Conservation (phyloP, 2,888 invertebrate genomes). For the Rhagium mordax region DNA sequence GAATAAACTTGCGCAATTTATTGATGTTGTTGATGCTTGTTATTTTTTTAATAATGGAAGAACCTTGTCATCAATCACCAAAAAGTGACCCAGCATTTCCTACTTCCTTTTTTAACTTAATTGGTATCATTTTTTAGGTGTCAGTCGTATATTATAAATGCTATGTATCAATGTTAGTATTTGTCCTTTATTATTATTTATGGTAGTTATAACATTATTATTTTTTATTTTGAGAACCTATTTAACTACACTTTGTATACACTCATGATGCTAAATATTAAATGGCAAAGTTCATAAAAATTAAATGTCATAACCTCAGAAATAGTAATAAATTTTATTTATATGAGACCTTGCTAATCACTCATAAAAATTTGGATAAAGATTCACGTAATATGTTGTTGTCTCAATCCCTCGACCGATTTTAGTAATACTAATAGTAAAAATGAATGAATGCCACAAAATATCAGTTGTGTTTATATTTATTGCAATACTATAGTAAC, state of each 20-base stretch:
- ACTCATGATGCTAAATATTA: background rate
- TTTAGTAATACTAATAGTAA: too few species aligned
- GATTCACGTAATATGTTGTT: too few species aligned
- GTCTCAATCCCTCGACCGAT: too few species aligned
- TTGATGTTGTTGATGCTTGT: background rate
- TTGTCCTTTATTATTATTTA: slow-evolving; percentile 3
- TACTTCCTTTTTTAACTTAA: slow-evolving; percentile 12
- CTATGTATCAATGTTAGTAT: background rate
- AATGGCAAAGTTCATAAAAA: background rate
- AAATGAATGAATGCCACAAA: too few species aligned
- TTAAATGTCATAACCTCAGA: too few species aligned
- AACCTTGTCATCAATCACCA: slow-evolving; percentile 10
- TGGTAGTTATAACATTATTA: background rate
- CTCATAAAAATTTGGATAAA: too few species aligned
- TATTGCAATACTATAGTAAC: too few species aligned
- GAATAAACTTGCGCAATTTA: background rate
- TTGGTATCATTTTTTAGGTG: background rate
- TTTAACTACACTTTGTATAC: too few species aligned
- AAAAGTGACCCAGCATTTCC: slow-evolving; percentile 19
- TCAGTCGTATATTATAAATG: background rate
- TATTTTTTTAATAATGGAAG: background rate
- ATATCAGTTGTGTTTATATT: too few species aligned
- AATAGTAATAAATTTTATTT: too few species aligned
- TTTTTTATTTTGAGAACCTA: too few species aligned
- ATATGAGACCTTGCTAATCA: too few species aligned